Conservation (phyloP, 2,888 invertebrate genomes). For the Tenthredo notha region DNA sequence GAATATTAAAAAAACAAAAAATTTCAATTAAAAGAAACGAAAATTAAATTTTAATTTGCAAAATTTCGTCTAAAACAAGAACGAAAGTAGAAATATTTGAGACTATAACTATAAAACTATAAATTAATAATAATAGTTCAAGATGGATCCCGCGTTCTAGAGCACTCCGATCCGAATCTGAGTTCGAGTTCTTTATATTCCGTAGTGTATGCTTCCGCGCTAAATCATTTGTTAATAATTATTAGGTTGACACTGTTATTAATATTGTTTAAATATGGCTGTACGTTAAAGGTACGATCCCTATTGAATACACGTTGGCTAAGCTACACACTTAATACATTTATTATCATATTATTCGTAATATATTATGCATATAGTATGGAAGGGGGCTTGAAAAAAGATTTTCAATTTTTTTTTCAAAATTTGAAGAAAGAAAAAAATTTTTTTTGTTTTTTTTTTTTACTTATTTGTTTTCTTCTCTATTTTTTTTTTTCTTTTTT, state of each 20-base stretch:
- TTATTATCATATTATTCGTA: constrained; percentile 75
- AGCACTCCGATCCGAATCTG: constrained; percentile 75
- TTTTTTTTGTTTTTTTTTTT: constrained; percentile 6
- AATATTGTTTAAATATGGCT: constrained; percentile 76
- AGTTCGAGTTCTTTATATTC: constrained; percentile 68
- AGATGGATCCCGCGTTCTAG: constrained; percentile 60
- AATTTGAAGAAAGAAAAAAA: background rate
- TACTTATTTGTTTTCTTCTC: background rate
- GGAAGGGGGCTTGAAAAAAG: constrained; percentile 36
- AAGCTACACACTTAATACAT: constrained; percentile 78
- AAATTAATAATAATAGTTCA: constrained; percentile 23
- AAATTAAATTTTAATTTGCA: background rate
- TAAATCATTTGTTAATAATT: constrained; percentile 65
- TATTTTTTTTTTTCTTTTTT: background rate
- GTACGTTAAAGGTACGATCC: constrained; percentile 60
- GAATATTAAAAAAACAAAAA: background rate
- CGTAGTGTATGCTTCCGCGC: constrained; percentile 78
- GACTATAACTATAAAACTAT: background rate
- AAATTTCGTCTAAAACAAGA: background rate
- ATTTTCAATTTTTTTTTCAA: constrained; percentile 25
- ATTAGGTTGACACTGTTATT: constrained; percentile 70
- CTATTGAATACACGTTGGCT: constrained; percentile 75
- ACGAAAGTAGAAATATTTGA: background rate
- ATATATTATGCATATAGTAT: constrained; percentile 55
- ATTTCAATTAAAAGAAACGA: background rate